These are phyloP conservation scores for Poecilia picta DNA, from an alignment of 2,797 vertebrate species.

Conservation along the genomic window DNA sequence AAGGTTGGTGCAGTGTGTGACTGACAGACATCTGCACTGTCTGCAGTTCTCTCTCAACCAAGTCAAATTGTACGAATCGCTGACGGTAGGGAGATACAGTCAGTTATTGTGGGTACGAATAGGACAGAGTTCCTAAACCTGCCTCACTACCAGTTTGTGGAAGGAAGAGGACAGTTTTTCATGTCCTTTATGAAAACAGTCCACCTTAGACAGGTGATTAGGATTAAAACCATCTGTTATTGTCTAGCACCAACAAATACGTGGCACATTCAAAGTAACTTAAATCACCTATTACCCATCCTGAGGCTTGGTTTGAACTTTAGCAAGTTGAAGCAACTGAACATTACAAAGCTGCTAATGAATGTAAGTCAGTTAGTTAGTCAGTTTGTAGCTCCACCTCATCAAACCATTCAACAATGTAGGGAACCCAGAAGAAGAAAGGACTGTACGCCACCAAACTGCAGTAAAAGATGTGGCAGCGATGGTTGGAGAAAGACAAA, in stretches of 20 bases:
- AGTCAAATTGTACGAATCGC: slow-evolving; percentile 11
- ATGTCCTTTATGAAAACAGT: background rate
- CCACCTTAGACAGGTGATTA: background rate
- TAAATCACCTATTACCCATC: background rate
- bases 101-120: slow-evolving; percentile 1
- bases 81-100: slow-evolving; percentile 23
- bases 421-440: background rate
- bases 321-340: background rate
- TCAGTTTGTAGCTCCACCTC: background rate
- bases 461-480: background rate
- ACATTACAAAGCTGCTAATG: background rate
- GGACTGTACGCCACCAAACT: background rate
- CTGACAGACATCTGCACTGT: slow-evolving; percentile 34
- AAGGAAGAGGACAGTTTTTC: background rate
- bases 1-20: slow-evolving; percentile 31
- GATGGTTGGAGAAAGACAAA: background rate
- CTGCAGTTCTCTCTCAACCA: slow-evolving; percentile 8
- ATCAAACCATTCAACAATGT: background rate
- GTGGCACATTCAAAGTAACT: background rate
- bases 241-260: background rate
- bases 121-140: background rate
- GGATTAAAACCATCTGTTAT: too few species aligned
- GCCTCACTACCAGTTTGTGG: background rate
- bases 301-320: background rate
- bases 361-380: background rate